A percentile compares a stretch with the other conserved stretches of the same genome.
Evolutionary conservation across 1,140 invertebrate genomes (phyloP).

Genomic region (Belonocnema kinseyi): DNA sequence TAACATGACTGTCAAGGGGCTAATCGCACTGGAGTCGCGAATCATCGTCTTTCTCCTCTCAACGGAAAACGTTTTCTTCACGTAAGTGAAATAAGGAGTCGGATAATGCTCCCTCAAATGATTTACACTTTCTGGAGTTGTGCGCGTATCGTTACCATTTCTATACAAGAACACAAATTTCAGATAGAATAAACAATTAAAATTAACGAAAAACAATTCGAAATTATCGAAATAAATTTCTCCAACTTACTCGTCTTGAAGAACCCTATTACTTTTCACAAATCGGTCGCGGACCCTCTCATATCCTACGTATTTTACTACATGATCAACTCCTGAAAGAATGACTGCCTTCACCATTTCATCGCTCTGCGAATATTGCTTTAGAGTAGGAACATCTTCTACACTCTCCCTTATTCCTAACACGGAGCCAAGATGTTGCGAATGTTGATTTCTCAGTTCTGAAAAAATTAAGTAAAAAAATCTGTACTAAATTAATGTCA

Average conservation of each 20-base stretch:
- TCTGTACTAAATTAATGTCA: constrained; percentile 15
- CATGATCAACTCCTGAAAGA: constrained; percentile 74
- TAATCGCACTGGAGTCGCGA: constrained; percentile 74
- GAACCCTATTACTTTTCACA: constrained; percentile 58
- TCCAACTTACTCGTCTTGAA: constrained; percentile 73
- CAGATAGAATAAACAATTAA: not conserved
- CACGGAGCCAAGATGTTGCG: constrained; percentile 71
- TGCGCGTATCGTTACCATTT: constrained; percentile 68
- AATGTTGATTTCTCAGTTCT: constrained; percentile 72
- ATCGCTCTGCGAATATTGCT: constrained; percentile 72
- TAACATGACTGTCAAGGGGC: constrained; percentile 75
- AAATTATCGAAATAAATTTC: not conserved
- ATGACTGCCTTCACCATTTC: constrained; percentile 75
- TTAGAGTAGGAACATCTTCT: constrained; percentile 48
- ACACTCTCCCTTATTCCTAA: constrained; percentile 53
- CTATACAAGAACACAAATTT: constrained; percentile 63
- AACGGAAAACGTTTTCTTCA: constrained; percentile 69
- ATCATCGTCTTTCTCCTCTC: constrained; percentile 73
- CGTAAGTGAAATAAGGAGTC: constrained; percentile 69
- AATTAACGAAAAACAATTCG: constrained; percentile 19
- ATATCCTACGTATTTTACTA: constrained; percentile 70
- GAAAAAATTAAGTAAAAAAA: constrained; percentile 47
- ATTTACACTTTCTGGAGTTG: constrained; percentile 78
- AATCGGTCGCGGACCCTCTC: constrained; percentile 74
- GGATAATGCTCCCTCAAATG: constrained; percentile 68